Conservation (phyloP, 2,797 vertebrate genomes). For the Amblyopsis hoosieri region DNA sequence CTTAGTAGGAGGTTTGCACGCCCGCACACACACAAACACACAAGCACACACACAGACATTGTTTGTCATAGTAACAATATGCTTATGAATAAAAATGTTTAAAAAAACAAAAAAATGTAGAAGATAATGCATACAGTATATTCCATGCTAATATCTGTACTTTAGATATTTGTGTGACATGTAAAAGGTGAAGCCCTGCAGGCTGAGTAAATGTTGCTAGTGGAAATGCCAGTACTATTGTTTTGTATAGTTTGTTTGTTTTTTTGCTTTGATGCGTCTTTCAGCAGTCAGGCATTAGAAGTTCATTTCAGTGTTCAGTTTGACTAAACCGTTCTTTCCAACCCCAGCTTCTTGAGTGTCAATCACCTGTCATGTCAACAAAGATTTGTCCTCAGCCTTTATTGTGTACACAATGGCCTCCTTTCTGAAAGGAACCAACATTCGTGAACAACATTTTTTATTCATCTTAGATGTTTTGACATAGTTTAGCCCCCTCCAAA, state of each 20-base stretch:
- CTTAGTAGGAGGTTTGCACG: conserved; percentile 1
- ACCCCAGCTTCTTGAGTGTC: conserved; percentile 54
- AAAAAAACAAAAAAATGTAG: background rate
- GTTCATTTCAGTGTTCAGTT: conserved; percentile 52
- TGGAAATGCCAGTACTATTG: conserved; percentile 36
- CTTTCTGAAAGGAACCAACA: conserved; percentile 36
- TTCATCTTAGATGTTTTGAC: conserved; percentile 36
- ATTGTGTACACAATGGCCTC: conserved; percentile 51
- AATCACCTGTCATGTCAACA: conserved; percentile 64
- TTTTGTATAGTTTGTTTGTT: background rate
- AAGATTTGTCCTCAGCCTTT: conserved; percentile 59
- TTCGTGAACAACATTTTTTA: conserved; percentile 9
- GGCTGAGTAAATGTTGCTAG: conserved; percentile 27
- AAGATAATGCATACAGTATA: no score
- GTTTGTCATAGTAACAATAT: no score
- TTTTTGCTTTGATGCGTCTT: conserved; percentile 59
- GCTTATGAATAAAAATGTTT: background rate
- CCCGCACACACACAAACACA: background rate
- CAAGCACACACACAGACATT: background rate
- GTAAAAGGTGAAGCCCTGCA: conserved; percentile 14
- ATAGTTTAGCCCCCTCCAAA: conserved; percentile 26
- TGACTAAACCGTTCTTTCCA: conserved; percentile 60
- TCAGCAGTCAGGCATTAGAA: conserved; percentile 57
- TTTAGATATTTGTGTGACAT: no score
- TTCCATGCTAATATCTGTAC: no score